Conservation (phyloP, 2,888 invertebrate species). For the Elegia similella region DNA sequence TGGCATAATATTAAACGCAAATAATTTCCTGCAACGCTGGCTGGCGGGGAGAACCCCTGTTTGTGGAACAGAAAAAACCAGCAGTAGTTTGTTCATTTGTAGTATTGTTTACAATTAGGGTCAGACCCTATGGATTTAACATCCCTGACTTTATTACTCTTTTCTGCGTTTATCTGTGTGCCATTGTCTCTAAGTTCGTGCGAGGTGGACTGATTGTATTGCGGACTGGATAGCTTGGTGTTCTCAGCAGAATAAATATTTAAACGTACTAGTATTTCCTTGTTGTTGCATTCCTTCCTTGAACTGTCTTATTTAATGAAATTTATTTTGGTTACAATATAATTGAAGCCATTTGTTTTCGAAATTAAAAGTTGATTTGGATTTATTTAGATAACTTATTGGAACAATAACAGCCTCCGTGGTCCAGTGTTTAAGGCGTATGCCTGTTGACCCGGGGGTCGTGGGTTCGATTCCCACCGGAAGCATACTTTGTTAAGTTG, state of each 20-base stretch:
- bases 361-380: too few relatives aligned
- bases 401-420: too few relatives aligned
- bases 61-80: conserved; percentile 39
- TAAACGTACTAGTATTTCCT: background rate
- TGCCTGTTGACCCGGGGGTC: too few relatives aligned
- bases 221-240: background rate
- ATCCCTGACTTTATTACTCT: conserved; percentile 42
- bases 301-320: background rate
- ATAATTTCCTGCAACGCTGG: conserved; percentile 11
- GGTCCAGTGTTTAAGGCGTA: too few relatives aligned
- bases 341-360: too few relatives aligned
- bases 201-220: background rate
- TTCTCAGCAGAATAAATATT: background rate
- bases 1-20: conserved; percentile 19
- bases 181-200: conserved; percentile 22
- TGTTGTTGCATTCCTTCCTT: background rate
- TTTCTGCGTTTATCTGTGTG: conserved; percentile 34
- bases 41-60: conserved; percentile 10
- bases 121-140: conserved; percentile 44
- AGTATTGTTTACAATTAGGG: conserved; percentile 63
- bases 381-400: too few relatives aligned
- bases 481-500: too few relatives aligned
- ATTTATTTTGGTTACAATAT: too few relatives aligned
- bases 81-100: conserved; percentile 57
- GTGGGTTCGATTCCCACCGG: too few relatives aligned